These are phyloP conservation scores for Otolemur crassicaudatus DNA, from an alignment of 2,797 vertebrate species.

Conservation along the genomic window DNA sequence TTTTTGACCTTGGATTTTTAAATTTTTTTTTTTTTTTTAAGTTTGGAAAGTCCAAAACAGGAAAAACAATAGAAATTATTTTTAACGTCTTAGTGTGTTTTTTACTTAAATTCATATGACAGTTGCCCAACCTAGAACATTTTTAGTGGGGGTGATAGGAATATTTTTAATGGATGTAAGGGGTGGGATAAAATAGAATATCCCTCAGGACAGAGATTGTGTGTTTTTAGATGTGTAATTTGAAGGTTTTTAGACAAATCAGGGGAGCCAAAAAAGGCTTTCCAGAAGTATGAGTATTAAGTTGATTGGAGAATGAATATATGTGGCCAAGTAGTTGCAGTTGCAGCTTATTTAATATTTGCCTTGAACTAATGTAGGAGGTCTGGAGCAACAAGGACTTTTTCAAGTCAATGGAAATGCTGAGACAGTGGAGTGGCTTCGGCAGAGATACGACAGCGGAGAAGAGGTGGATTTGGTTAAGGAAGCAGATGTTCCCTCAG, in stretches of 20 bases:
- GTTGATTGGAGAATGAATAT: conserved; percentile 60
- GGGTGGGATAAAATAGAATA: conserved; percentile 68
- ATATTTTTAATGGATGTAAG: conserved; percentile 58
- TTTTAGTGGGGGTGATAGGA: conserved; percentile 57
- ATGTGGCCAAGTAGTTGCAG: conserved; percentile 31
- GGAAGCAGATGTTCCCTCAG: conserved; percentile 97
- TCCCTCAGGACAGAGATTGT: conserved; percentile 23
- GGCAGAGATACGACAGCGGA: conserved; percentile 96
- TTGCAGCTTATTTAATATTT: conserved; percentile 69
- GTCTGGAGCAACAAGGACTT: conserved; percentile 97
- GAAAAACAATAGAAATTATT: conserved; percentile 64
- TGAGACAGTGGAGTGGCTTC: conserved; percentile 98
- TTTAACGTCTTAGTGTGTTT: conserved; percentile 58
- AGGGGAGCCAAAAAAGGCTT: conserved; percentile 62
- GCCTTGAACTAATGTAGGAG: conserved; percentile 87
- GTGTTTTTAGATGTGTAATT: conserved; percentile 50
- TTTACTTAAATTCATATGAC: conserved; percentile 47
- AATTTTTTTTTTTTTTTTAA: conserved; percentile 25
- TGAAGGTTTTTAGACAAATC: conserved; percentile 52
- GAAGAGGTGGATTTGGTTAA: conserved; percentile 98
- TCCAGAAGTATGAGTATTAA: conserved; percentile 52
- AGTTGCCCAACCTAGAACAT: conserved; percentile 32
- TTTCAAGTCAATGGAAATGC: conserved; percentile 98
- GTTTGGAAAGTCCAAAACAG: conserved; percentile 51
- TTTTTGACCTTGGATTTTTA: conserved; percentile 54